These are phyloP conservation scores for Dinothrombium tinctorium DNA, from an alignment of 1,140 invertebrate genomes.

Conservation along the genomic window DNA sequence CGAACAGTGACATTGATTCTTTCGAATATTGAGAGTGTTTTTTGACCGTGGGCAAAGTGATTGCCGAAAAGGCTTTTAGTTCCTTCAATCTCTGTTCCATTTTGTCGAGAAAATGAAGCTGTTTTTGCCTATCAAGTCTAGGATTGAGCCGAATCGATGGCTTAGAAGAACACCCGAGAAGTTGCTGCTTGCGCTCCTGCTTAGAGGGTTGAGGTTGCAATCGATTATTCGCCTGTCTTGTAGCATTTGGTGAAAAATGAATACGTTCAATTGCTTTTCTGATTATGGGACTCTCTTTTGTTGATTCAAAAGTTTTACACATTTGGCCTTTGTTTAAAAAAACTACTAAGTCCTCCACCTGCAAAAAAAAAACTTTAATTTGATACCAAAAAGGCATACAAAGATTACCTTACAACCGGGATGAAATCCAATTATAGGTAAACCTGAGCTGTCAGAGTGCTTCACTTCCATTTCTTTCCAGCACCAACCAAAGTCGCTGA, in stretches of 20 bases:
- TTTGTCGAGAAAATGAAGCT: not conserved
- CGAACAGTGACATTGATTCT: constrained; percentile 47
- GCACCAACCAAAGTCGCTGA: not conserved
- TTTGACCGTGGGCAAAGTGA: not conserved
- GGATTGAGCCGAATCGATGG: not conserved
- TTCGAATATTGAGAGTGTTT: not conserved
- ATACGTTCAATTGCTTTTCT: not conserved
- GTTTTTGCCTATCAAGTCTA: not conserved
- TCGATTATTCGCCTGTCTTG: not conserved
- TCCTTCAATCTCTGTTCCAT: not conserved
- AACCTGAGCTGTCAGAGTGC: not conserved
- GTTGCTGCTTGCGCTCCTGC: not conserved
- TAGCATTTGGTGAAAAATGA: not conserved
- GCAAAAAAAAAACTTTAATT: not conserved
- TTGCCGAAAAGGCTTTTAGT: not conserved
- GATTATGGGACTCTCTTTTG: not conserved
- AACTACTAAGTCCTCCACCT: not conserved
- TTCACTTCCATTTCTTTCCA: not conserved
- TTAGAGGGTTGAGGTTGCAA: not conserved
- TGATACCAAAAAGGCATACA: not conserved
- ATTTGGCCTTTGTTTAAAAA: not conserved
- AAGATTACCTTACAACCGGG: not conserved
- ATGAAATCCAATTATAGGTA: not conserved
- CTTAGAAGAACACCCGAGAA: not conserved
- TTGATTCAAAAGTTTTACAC: not conserved